Evolutionary conservation across 1,140 invertebrate species (phyloP), one percentile per base, ranked within the genome.

Genomic region (Heliconius hermathena): DNA sequence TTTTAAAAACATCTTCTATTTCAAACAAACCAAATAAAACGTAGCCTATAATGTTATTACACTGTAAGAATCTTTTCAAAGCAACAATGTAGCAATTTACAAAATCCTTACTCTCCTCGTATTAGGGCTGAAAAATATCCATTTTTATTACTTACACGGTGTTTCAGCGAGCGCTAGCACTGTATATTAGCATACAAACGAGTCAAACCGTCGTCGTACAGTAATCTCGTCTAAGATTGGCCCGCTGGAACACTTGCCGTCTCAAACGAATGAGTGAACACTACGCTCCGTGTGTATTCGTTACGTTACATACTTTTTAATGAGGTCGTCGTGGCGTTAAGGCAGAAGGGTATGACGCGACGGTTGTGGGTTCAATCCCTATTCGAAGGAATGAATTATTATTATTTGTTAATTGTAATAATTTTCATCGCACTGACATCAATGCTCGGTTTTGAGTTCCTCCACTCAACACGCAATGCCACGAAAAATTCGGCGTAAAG

Each of bases 181-280:
- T 22, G 36, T 20, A 26, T 76, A 76, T 76, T 82, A 81, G 81
- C 76, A 83, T 82, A 84, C 75, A 83, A 80, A 84, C 76, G 73
- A 83, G 77, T 74, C 38, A 78, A 84, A 74, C 73, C 73, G 71
- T 76, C 73, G 71, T 78, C 78, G 76, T 57, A 74, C 73, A 73
- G 60, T 83, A 83, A 85, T 80, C 78, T 76, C 78, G 46, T 74
- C 81, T 76, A 78, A 81, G 78, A 82, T 82, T 81, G 80, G 80
- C 77, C 75, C 79, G 81, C 70, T 83, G 78, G 70, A 85, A 83
- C 81, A 83, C 78, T 82, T 80, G 79, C 83, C 83, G 80, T 74
- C 77, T 73, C 79, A 81, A 86, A 84, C 81, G 80, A 82, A 86
- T 80, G 77, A 78, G 54, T 82, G 77, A 81, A 86, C 71, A 82